Base-by-base conservation (phyloP, 2,113 vertebrate species). In the Clarias gariepinus region DNA sequence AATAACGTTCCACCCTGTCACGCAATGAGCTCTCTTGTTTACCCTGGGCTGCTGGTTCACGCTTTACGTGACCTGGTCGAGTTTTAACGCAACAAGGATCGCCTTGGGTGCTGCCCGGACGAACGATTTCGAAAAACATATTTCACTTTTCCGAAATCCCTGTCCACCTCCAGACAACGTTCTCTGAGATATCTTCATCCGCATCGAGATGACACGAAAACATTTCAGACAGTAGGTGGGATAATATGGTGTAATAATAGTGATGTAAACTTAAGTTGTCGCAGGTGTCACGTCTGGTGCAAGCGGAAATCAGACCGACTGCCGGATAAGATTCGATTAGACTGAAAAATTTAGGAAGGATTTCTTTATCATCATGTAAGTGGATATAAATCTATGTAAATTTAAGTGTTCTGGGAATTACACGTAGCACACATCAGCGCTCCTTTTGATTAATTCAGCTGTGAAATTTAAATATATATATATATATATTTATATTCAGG, bases 1-100 rank as follows among this genome's bases (percentile, higher is more conserved):
- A 71, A 78, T 55, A 84, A 77, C 15, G 66, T 55, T 69, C 30
- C 13, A 60, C 64, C 58, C 41, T 61, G 81, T 58, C 61, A 13
- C 55, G 52, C 58, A 28, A 36, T 41, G 30, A 33, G 60, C 61
- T 36, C 57, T 68, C 36, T 73, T 82, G 33, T 85, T 85, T 74
- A 55, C 64, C 60, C 82, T 21, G 84, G 52, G 33, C 61, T 71
- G 25, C 21, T 80, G n/a, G 28, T 13, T 68, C 66, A 63, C 18
- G 57, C 57, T 79, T 79, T 58, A 55, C 47, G 28, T 9, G 15
- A 78, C 76, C 23, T 30, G 18, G 25, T 0, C 4, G 36, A 47
- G 3, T 55, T 73, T 52, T 28, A 52, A 12, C 9, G 2, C 13
- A 19, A 52, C 11, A 13, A 15, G 71, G 21, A 13, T 25, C 23